Base-by-base conservation (phyloP, 2,797 vertebrate species). In the Salarias fasciatus region DNA sequence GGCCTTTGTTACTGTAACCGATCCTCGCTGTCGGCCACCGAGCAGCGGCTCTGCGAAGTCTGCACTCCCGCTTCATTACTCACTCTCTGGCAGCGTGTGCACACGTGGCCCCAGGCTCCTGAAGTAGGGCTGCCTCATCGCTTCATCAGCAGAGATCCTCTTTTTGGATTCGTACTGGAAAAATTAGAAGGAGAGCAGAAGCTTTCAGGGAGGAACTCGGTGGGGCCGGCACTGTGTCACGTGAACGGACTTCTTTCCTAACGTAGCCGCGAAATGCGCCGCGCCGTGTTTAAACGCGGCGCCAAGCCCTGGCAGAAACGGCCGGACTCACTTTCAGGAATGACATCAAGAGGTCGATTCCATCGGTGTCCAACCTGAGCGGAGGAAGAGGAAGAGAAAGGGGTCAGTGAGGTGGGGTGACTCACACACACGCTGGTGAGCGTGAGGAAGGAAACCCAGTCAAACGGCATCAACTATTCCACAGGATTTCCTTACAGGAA, bases 131-230 rank as follows among this genome's bases (percentile, higher is more conserved):
- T 92, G 92, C 63, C 83, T 89, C 86, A 93, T 90, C 4, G 90
- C 84, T 82, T 92, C 90, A 69, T 93, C 92, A 0, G 92, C 92
- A 13, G 92, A 85, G 69, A 90, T 88, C 52, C 92, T 95, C 92
- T 95, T 97, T 90, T 95, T 98, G 3, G 96, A 96, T 87, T 97
- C 96, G 29, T 97, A 98, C 97, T 98, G 77, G 72, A 63, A 64
- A 42, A 64, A 42, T 13, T 0, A 13, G 48, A 41, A 18, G 33
- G 75, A 57, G 11, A 30, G 38, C 14, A 65, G 45, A 58, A 69
- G 57, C 45, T 33, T 11, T 31, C 4, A 7, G 7, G 2, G 7
- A 14, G 12, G 36, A 5, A n/a, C 7, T 51, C 51, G 64, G 59
- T 8, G 0, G 28, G 48, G 53, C 54, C 48, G 62, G 50, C 31